Conservation (phyloP, 2,113 vertebrate genomes). For the Ceratotherium simum region DNA sequence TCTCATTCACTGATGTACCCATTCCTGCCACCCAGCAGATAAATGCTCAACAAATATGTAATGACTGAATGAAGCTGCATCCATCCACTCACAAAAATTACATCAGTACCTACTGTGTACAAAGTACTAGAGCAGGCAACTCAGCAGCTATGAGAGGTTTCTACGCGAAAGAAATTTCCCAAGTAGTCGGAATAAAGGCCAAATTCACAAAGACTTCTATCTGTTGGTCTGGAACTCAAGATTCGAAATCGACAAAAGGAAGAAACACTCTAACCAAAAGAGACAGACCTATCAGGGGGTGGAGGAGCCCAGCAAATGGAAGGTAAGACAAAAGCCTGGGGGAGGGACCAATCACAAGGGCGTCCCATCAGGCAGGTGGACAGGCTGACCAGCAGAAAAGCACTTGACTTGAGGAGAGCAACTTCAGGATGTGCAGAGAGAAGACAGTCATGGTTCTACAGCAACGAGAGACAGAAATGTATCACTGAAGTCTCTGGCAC, state of each 20-base stretch:
- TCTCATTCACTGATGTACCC: not conserved
- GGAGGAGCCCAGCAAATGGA: not conserved
- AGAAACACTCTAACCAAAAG: not conserved
- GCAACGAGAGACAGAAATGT: not conserved
- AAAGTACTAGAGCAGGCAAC: not conserved
- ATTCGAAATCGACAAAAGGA: not conserved
- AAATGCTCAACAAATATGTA: not conserved
- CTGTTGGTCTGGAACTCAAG: not conserved
- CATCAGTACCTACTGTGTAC: not conserved
- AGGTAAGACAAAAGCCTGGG: not conserved
- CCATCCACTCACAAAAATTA: too few relatives aligned
- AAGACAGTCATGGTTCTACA: not conserved
- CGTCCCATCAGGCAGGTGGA: rapidly evolving
- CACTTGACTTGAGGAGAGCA: not conserved
- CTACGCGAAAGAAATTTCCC: not conserved
- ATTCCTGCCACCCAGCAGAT: not conserved
- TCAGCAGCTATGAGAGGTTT: not conserved
- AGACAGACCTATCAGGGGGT: not conserved
- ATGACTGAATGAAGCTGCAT: not conserved
- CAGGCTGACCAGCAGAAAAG: not conserved
- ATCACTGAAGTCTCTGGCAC: not conserved
- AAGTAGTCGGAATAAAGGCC: not conserved
- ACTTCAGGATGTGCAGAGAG: not conserved
- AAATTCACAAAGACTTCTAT: not conserved
- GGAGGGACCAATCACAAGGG: not conserved